Evolutionary conservation across 1,140 invertebrate species (phyloP).

Genomic region (Lordiphosa collinella): DNA sequence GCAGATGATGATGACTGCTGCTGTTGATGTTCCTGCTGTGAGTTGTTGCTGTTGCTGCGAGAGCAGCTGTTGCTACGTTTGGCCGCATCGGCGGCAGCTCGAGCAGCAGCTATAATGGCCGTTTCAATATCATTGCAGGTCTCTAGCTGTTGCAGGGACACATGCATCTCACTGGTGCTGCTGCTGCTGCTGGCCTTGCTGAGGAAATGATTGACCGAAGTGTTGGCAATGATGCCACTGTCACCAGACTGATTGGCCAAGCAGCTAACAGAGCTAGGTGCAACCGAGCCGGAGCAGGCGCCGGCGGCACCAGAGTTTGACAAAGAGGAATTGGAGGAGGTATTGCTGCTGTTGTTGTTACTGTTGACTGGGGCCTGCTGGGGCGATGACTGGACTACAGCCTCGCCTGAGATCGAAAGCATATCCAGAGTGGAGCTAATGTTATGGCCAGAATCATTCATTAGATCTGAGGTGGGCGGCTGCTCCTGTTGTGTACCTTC

Average conservation of each 20-base stretch:
- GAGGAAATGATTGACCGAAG: slow-evolving; percentile 52
- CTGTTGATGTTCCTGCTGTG: slow-evolving; percentile 36
- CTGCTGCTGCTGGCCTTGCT: slow-evolving; percentile 51
- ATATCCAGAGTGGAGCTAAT: slow-evolving; percentile 62
- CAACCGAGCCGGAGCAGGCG: slow-evolving; percentile 9
- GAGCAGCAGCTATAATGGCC: slow-evolving; percentile 72
- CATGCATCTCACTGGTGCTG: slow-evolving; percentile 17
- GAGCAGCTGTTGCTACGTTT: slow-evolving; percentile 44
- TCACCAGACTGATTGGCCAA: slow-evolving; percentile 63
- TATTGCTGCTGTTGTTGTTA: slow-evolving; percentile 37
- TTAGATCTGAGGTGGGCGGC: slow-evolving; percentile 18
- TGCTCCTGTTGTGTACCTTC: slow-evolving; percentile 7
- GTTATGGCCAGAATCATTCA: slow-evolving; percentile 64
- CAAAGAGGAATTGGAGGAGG: slow-evolving; percentile 36
- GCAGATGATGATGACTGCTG: slow-evolving; percentile 2
- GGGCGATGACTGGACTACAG: slow-evolving; percentile 55
- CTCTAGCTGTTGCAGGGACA: slow-evolving; percentile 57
- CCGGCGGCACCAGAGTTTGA: slow-evolving; percentile 25
- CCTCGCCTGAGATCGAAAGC: slow-evolving; percentile 59
- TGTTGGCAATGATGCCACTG: slow-evolving; percentile 59
- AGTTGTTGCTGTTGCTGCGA: slow-evolving; percentile 58
- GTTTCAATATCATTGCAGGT: slow-evolving; percentile 75
- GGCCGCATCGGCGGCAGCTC: slow-evolving; percentile 55
- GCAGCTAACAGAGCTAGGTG: neutral
- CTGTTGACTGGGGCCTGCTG: slow-evolving; percentile 29